These are phyloP conservation scores for Notothenia coriiceps DNA, from an alignment of 2,113 vertebrate genomes.

Conservation along the genomic window DNA sequence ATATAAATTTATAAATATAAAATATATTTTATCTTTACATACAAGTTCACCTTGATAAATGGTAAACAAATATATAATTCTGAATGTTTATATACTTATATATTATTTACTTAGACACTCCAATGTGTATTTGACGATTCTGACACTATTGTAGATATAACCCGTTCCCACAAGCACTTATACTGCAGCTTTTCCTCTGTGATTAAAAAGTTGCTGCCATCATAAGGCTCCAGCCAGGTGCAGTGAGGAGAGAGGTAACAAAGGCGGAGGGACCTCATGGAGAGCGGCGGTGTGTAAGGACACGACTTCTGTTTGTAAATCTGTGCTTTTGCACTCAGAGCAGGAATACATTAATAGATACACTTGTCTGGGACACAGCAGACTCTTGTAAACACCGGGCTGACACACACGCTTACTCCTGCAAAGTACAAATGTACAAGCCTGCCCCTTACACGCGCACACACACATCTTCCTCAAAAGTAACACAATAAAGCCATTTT, in stretches of 20 bases:
- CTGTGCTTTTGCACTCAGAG: constrained; percentile 70
- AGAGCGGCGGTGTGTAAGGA: constrained; percentile 66
- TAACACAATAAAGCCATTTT: constrained; percentile 83
- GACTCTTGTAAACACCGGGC: constrained; percentile 76
- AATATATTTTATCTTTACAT: too few species aligned
- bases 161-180: neutral
- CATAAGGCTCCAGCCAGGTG: constrained; percentile 47
- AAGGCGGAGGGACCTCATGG: constrained; percentile 67
- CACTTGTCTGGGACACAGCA: constrained; percentile 72
- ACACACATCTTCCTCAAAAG: constrained; percentile 14
- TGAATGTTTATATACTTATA: too few species aligned
- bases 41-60: too few species aligned
- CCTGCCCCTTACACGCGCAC: constrained; percentile 5
- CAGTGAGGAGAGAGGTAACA: constrained; percentile 48
- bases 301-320: constrained; percentile 75
- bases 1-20: too few species aligned
- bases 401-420: constrained; percentile 29
- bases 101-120: too few species aligned
- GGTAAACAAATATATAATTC: too few species aligned
- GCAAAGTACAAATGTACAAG: constrained; percentile 64
- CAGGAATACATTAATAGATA: constrained; percentile 80
- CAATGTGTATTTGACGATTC: too few species aligned
- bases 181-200: constrained; percentile 6
- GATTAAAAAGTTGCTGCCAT: constrained; percentile 34
- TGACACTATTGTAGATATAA: too few species aligned